These are phyloP conservation scores for Chromobotia macracanthus DNA, from an alignment of 2,797 vertebrate species.

Conservation along the genomic window DNA sequence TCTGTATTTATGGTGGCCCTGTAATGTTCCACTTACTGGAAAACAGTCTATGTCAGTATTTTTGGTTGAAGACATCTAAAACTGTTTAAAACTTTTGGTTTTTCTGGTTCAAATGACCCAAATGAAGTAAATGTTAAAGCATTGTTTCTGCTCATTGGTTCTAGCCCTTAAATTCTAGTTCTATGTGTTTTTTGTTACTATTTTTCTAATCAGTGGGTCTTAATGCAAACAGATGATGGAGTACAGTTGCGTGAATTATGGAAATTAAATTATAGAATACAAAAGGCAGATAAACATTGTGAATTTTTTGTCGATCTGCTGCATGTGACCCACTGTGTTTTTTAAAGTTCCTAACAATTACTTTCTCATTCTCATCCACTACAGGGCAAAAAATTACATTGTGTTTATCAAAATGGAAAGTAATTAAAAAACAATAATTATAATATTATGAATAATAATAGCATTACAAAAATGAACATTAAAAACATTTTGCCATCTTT, in stretches of 20 bases:
- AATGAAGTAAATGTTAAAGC: conserved; percentile 70
- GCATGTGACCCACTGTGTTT: conserved; percentile 47
- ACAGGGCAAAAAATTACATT: conserved; percentile 50
- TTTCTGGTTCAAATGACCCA: conserved; percentile 60
- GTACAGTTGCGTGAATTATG: conserved; percentile 32
- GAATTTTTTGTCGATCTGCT: conserved; percentile 6
- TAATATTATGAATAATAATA: conserved; percentile 58
- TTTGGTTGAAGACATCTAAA: conserved; percentile 57
- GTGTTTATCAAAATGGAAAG: conserved; percentile 32
- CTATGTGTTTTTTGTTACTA: conserved; percentile 18
- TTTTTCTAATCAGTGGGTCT: conserved; percentile 58
- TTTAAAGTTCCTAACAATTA: conserved; percentile 62
- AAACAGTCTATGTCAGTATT: conserved; percentile 45
- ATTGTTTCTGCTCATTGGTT: conserved; percentile 66
- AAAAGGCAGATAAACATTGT: not conserved
- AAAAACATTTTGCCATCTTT: conserved; percentile 47
- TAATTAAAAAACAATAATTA: conserved; percentile 51
- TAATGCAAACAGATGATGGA: conserved; percentile 34
- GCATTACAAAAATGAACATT: conserved; percentile 57
- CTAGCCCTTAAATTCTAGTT: conserved; percentile 70
- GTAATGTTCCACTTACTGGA: conserved; percentile 22
- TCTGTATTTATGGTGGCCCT: not conserved
- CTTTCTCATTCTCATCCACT: conserved; percentile 56
- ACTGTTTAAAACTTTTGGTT: conserved; percentile 75
- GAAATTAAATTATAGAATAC: not conserved